Evolutionary conservation across 2,888 invertebrate species (phyloP).

Genomic region (Polyploca ridens): DNA sequence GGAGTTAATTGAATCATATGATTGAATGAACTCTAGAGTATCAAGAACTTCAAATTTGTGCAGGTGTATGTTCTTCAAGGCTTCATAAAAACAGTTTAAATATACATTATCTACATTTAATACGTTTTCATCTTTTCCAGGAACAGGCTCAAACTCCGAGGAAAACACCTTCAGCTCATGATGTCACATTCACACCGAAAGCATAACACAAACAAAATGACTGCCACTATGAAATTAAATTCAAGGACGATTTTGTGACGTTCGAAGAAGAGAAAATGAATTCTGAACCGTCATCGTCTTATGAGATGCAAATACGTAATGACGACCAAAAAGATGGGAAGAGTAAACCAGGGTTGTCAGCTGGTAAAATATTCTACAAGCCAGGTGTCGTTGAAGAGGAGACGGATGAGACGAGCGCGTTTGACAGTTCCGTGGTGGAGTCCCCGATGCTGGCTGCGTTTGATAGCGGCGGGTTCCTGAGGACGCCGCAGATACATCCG

Average conservation of each 20-base stretch:
- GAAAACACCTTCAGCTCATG: constrained; percentile 18
- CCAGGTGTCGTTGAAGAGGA: constrained; percentile 76
- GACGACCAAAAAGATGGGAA: constrained; percentile 56
- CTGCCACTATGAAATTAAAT: constrained; percentile 23
- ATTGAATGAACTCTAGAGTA: neutral
- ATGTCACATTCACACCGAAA: constrained; percentile 28
- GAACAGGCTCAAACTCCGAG: constrained; percentile 4
- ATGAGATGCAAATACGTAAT: constrained; percentile 68
- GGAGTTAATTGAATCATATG: constrained; percentile 7
- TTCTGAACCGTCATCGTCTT: constrained; percentile 58
- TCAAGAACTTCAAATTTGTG: neutral
- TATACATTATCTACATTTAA: neutral
- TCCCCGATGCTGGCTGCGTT: constrained; percentile 71
- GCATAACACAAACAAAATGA: constrained; percentile 30
- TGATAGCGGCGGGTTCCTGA: constrained; percentile 58
- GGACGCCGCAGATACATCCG: constrained; percentile 66
- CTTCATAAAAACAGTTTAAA: no score
- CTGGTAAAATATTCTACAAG: constrained; percentile 79
- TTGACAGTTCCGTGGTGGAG: constrained; percentile 74
- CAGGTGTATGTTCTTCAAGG: neutral
- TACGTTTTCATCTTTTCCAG: neutral
- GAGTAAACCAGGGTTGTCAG: constrained; percentile 55
- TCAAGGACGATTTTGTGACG: constrained; percentile 57
- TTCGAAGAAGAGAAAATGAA: constrained; percentile 42
- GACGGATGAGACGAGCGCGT: constrained; percentile 78